Evolutionary conservation across 2,888 invertebrate genomes (phyloP).

Genomic region (Nowickia ferox): DNA sequence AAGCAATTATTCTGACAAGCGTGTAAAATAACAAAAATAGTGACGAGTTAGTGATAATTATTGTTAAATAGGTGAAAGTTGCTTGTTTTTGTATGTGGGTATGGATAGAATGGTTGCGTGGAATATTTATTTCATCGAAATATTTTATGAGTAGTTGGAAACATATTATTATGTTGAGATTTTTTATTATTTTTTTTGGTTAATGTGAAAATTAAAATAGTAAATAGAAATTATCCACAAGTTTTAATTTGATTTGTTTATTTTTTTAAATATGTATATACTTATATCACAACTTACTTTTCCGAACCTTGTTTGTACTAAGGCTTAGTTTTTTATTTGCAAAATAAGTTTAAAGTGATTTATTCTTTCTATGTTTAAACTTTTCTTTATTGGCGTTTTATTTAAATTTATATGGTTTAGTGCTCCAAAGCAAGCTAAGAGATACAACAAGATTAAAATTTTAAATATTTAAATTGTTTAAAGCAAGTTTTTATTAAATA

Average conservation of each 20-base stretch:
- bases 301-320: slow-evolving; percentile 55
- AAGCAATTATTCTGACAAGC: not conserved
- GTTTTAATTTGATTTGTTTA: slow-evolving; percentile 11
- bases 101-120: not conserved
- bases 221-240: slow-evolving; percentile 53
- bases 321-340: slow-evolving; percentile 49
- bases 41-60: slow-evolving; percentile 18
- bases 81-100: not conserved
- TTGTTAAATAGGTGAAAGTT: not conserved
- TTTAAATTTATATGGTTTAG: slow-evolving; percentile 76
- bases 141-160: not conserved
- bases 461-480: slow-evolving; percentile 69
- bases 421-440: slow-evolving; percentile 84
- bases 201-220: slow-evolving; percentile 47
- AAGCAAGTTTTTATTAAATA: slow-evolving; percentile 66
- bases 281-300: slow-evolving; percentile 63
- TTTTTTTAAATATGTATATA: not conserved
- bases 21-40: not conserved
- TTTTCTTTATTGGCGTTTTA: slow-evolving; percentile 65
- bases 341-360: slow-evolving; percentile 63
- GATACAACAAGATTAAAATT: slow-evolving; percentile 79
- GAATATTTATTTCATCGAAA: not conserved
- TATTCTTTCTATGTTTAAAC: slow-evolving; percentile 66
- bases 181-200: not conserved
- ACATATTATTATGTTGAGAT: not conserved